Evolutionary conservation across 2,113 vertebrate species (phyloP).

Genomic region (Saguinus midas): DNA sequence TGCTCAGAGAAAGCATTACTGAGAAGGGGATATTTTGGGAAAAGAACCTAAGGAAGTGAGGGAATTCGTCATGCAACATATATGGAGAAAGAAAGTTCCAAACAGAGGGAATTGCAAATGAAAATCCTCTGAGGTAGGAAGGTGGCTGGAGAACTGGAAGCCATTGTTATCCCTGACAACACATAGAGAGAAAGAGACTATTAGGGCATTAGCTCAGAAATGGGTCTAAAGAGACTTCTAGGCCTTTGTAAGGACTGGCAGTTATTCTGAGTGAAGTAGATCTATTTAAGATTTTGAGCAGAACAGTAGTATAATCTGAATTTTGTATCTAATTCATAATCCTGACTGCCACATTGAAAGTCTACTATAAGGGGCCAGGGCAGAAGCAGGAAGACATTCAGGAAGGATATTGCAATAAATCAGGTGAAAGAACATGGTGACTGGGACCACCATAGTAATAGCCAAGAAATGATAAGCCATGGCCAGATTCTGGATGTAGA

Average conservation of each 20-base stretch:
- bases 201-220: neutral
- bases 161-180: neutral
- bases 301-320: neutral
- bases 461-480: neutral
- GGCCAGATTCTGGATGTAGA: neutral
- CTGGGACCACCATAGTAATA: neutral
- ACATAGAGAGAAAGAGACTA: neutral
- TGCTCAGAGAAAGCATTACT: neutral
- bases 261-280: neutral
- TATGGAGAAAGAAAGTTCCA: neutral
- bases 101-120: neutral
- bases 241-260: neutral
- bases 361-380: neutral
- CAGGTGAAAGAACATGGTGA: neutral
- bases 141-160: neutral
- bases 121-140: neutral
- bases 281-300: neutral
- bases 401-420: neutral
- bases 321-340: neutral
- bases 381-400: neutral
- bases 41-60: neutral
- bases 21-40: neutral
- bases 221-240: neutral
- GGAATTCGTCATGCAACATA: neutral
- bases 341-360: neutral